These are phyloP conservation scores for Bagarius yarrelli DNA, from an alignment of 2,113 vertebrate genomes.

Conservation along the genomic window DNA sequence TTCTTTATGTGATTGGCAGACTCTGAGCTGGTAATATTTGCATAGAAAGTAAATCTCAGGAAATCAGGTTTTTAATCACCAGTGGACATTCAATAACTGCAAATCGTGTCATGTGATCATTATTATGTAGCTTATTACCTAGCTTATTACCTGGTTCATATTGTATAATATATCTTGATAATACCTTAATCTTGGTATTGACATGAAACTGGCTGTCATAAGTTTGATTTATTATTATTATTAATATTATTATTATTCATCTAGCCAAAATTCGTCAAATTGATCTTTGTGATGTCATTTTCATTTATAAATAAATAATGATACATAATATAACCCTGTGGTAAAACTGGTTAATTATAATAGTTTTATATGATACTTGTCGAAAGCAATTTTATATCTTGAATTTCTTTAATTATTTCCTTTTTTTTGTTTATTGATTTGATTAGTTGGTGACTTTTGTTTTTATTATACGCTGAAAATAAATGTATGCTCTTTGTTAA, in stretches of 20 bases:
- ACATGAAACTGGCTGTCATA: neutral
- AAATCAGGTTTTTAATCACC: neutral
- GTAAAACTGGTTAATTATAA: neutral
- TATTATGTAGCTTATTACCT: neutral
- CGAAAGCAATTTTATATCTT: neutral
- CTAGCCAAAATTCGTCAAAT: neutral
- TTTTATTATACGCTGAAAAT: too few species aligned
- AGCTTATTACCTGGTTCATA: neutral
- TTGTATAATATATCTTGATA: neutral
- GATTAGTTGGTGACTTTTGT: too few species aligned
- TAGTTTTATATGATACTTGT: neutral
- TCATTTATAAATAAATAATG: too few species aligned
- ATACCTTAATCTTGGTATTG: neutral
- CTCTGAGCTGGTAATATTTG: neutral
- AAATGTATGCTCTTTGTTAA: neutral
- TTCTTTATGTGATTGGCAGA: neutral
- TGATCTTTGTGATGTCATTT: neutral
- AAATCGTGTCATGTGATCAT: neutral
- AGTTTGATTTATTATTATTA: too few species aligned
- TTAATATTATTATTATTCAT: neutral
- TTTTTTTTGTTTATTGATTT: too few species aligned
- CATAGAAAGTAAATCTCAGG: neutral
- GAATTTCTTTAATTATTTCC: too few species aligned
- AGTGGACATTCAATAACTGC: neutral
- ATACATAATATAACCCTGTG: neutral